phyloP scores from a whole-genome alignment of 2,113 vertebrate species.

The Apodemus sylvaticus region DNA sequence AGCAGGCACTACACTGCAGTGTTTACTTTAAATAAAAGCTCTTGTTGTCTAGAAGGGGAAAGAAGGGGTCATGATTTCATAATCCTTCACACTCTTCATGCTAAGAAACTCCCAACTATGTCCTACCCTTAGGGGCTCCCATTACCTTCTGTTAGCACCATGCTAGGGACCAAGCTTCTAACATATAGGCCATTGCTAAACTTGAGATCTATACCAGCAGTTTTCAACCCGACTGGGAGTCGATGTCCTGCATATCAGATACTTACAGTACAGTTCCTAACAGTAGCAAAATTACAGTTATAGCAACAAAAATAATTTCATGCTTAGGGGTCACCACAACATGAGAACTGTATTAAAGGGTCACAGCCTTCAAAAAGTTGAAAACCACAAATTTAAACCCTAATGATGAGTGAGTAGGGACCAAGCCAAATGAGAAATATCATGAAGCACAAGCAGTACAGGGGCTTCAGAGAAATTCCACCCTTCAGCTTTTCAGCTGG shows the following conservation, averaged over 20 bases:
- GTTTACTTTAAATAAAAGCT: neutral
- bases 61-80: neutral
- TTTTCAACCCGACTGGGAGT: neutral
- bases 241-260: neutral
- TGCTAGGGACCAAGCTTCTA: neutral
- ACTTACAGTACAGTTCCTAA: neutral
- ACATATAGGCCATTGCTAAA: neutral
- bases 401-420: neutral
- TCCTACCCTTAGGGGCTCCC: no score
- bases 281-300: neutral
- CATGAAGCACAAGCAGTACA: neutral
- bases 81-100: no score
- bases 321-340: neutral
- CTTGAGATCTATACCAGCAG: neutral
- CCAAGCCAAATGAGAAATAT: neutral
- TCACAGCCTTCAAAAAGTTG: neutral
- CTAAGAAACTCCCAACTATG: neutral
- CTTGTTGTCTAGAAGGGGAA: neutral
- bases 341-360: neutral
- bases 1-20: accelerated
- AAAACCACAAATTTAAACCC: neutral
- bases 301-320: neutral
- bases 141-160: neutral
- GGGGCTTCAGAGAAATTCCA: neutral
- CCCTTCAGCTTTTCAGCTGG: neutral